A percentile compares a stretch with the other conserved stretches of the same genome.
These are phyloP conservation scores for Allophyes oxyacanthae DNA, from an alignment of 2,888 invertebrate species.

Conservation along the genomic window DNA sequence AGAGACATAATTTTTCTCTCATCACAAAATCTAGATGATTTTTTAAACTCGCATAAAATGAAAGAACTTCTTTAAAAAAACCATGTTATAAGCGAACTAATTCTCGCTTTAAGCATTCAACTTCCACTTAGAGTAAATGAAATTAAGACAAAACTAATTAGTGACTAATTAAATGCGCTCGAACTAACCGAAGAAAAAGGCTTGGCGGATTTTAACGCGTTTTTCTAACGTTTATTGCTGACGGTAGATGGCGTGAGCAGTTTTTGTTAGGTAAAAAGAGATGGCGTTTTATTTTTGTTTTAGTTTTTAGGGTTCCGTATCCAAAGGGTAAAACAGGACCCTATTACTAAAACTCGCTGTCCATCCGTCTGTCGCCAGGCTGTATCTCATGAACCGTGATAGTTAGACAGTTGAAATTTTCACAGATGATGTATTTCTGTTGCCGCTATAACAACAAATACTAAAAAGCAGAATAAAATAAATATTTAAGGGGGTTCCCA, in stretches of 20 bases:
- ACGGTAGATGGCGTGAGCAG: constrained; percentile 8
- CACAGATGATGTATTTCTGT: too few species aligned
- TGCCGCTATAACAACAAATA: too few species aligned
- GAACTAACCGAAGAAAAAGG: constrained; percentile 37
- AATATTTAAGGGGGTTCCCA: too few species aligned
- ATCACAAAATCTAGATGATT: constrained; percentile 21
- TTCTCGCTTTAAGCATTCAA: constrained; percentile 32
- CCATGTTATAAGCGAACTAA: constrained; percentile 32
- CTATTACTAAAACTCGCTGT: too few species aligned
- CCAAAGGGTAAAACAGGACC: too few species aligned
- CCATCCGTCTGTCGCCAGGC: too few species aligned
- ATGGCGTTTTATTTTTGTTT: not conserved
- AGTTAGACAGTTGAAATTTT: too few species aligned
- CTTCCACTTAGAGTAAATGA: constrained; percentile 40
- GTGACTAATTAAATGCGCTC: constrained; percentile 51
- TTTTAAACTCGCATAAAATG: constrained; percentile 16
- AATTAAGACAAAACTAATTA: constrained; percentile 54
- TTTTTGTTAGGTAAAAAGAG: not conserved
- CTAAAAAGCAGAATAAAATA: too few species aligned
- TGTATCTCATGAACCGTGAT: too few species aligned
- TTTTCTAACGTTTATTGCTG: constrained; percentile 22
- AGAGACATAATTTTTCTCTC: constrained; percentile 13
- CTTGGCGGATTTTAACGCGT: constrained; percentile 24
- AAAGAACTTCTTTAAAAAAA: constrained; percentile 27
- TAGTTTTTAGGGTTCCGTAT: too few species aligned